phyloP scores from a whole-genome alignment of 1,140 invertebrate genomes.

The Drosophila suzukii region DNA sequence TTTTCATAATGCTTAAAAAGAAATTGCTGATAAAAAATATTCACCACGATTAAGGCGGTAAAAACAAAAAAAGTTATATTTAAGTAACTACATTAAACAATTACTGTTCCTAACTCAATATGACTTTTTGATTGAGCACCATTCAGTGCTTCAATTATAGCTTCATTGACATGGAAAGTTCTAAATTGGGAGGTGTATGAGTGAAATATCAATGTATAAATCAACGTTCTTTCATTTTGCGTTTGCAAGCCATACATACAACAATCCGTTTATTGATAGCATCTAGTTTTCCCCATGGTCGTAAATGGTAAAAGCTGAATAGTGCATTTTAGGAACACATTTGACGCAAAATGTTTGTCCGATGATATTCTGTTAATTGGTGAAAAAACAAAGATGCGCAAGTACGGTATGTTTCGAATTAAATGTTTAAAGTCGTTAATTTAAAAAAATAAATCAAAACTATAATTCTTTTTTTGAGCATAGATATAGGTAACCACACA shows the following conservation, averaged over 20 bases:
- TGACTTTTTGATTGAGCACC: conserved; percentile 1
- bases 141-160: background rate
- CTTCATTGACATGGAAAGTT: background rate
- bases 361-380: conserved; percentile 26
- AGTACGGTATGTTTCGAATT: background rate
- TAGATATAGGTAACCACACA: too few species aligned
- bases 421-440: background rate
- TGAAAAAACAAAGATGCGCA: background rate
- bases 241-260: background rate
- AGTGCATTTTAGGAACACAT: background rate
- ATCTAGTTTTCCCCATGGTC: background rate
- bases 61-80: background rate
- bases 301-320: background rate
- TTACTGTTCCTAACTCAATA: background rate
- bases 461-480: too few species aligned
- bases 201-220: background rate
- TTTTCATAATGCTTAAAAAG: too few species aligned
- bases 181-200: background rate
- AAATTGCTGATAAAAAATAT: too few species aligned
- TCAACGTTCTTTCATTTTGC: background rate
- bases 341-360: conserved; percentile 3
- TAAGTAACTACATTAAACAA: background rate
- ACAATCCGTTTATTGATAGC: conserved; percentile 5
- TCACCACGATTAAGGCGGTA: too few species aligned
- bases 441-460: too few species aligned